A percentile compares a stretch with the other conserved stretches of the same genome.
phyloP scores from a whole-genome alignment of 2,888 invertebrate genomes.

The Drosophila rellima region DNA sequence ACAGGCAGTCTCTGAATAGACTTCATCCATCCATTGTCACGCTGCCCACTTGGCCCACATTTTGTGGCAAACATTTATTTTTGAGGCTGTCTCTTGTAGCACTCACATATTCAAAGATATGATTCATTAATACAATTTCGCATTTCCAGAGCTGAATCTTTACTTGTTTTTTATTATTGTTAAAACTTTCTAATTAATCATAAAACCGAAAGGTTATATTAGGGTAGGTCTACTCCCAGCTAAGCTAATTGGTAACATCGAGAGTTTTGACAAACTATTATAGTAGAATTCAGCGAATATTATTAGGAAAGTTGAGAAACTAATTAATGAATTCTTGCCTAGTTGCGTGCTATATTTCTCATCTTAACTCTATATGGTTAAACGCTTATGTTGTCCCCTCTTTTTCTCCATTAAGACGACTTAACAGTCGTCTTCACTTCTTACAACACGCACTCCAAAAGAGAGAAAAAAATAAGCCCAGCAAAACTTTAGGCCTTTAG shows the following conservation, averaged over 20 bases:
- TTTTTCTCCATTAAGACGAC: background rate
- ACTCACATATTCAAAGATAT: conserved; percentile 27
- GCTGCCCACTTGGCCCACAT: conserved; percentile 54
- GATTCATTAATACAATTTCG: conserved; percentile 35
- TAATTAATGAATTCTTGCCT: background rate
- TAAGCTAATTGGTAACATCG: background rate
- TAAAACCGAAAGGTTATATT: background rate
- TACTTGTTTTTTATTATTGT: background rate
- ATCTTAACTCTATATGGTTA: background rate
- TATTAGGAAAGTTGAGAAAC: background rate
- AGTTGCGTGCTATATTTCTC: background rate
- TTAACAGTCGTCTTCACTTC: background rate
- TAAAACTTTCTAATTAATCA: conserved; percentile 38
- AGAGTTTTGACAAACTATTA: background rate
- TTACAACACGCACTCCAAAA: conserved; percentile 31
- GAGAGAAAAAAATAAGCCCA: conserved; percentile 1
- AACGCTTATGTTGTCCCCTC: background rate
- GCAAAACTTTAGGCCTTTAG: conserved; percentile 24
- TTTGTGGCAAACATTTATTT: conserved; percentile 24
- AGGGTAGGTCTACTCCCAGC: background rate
- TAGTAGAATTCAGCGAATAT: too few species aligned
- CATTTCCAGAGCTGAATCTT: conserved; percentile 8
- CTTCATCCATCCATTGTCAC: conserved; percentile 22
- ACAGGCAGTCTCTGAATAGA: background rate
- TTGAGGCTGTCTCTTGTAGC: conserved; percentile 1